Conservation (phyloP, 1,140 invertebrate species). For the Bombus superbus region DNA sequence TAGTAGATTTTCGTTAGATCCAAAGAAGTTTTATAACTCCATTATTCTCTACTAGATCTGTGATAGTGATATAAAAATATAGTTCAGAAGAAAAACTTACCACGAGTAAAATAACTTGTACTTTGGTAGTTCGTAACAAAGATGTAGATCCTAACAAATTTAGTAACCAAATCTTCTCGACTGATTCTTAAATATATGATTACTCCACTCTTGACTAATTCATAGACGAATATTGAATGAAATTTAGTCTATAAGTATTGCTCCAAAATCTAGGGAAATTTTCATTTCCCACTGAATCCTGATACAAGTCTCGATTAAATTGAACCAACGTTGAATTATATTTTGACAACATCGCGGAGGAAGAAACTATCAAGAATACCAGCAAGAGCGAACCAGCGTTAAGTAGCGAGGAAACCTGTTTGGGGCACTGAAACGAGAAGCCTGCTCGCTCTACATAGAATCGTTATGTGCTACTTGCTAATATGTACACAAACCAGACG, state of each 20-base stretch:
- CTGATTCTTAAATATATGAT: no score
- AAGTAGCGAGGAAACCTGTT: constrained; percentile 76
- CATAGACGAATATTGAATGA: not conserved
- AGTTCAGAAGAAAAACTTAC: no score
- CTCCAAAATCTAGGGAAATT: not conserved
- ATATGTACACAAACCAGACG: constrained; percentile 29
- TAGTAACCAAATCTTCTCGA: no score
- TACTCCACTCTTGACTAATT: not conserved
- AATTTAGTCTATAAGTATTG: not conserved
- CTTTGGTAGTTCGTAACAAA: no score
- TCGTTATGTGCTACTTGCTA: constrained; percentile 49
- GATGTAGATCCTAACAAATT: no score
- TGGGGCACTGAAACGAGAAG: constrained; percentile 29
- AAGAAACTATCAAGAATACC: constrained; percentile 14
- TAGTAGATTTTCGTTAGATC: no score
- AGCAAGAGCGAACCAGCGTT: constrained; percentile 49
- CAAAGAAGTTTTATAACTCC: no score
- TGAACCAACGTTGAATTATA: not conserved
- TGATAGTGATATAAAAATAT: no score
- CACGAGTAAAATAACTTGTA: no score
- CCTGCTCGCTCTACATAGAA: constrained; percentile 29
- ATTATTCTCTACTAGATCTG: no score
- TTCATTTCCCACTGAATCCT: not conserved
- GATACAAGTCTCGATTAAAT: not conserved
- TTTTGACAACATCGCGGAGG: not conserved